phyloP scores from a whole-genome alignment of 2,113 vertebrate genomes.

The Ceyx melanurus region DNA sequence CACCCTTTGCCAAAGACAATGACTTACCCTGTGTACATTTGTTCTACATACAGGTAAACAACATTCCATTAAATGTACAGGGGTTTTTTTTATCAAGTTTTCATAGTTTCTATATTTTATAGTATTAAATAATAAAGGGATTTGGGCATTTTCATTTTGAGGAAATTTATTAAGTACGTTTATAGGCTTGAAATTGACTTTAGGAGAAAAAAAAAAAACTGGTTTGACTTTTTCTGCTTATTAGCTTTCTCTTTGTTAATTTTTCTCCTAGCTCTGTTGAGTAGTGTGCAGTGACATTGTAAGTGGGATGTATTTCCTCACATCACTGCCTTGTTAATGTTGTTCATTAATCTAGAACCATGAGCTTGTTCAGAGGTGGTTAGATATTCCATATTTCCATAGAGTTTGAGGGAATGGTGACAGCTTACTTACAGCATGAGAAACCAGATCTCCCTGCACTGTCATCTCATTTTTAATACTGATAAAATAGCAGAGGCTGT shows the following conservation, averaged over 20 bases:
- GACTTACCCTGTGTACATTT: conserved; percentile 37
- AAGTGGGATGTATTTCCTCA: conserved; percentile 73
- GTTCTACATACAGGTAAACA: conserved; percentile 50
- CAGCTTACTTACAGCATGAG: conserved; percentile 71
- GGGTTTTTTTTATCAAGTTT: background rate
- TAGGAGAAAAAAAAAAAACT: background rate
- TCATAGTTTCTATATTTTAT: conserved; percentile 3
- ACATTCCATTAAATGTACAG: conserved; percentile 16
- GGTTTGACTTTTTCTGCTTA: background rate
- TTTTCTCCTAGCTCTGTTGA: conserved; percentile 69
- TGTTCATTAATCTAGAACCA: conserved; percentile 79
- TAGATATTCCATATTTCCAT: conserved; percentile 73
- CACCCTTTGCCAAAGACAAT: conserved; percentile 28
- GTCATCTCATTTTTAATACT: conserved; percentile 73
- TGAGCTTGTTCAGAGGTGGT: conserved; percentile 69
- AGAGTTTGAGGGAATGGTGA: conserved; percentile 59
- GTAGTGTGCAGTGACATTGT: conserved; percentile 59
- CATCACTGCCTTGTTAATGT: conserved; percentile 75
- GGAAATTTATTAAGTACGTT: background rate
- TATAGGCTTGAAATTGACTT: conserved; percentile 11
- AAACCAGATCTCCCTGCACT: conserved; percentile 56
- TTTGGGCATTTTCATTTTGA: background rate
- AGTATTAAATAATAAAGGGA: background rate
- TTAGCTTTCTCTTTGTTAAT: conserved; percentile 63
- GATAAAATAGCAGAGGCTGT: conserved; percentile 62